Percentiles rank a stretch among this genome's conserved stretches.
phyloP scores from a whole-genome alignment of 2,888 invertebrate genomes.

The Mimumesa dahlbomi region DNA sequence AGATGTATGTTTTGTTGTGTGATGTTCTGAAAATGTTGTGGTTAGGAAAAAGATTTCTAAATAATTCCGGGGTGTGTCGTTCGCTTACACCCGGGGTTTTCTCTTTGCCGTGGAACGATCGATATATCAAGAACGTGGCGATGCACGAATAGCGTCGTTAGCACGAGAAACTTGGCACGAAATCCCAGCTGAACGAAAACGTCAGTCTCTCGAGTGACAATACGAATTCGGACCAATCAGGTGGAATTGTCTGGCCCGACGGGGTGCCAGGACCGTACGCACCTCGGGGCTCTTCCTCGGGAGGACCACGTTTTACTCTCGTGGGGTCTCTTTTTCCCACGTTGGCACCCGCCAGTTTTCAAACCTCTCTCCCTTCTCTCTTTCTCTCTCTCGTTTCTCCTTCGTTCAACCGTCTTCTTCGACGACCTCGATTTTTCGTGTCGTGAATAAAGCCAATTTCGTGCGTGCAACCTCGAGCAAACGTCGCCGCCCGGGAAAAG shows the following conservation, averaged over 20 bases:
- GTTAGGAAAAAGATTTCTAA: conserved; percentile 36
- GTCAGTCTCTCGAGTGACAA: conserved; percentile 64
- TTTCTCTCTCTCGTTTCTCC: not conserved
- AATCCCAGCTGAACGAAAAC: conserved; percentile 62
- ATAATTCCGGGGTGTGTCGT: conserved; percentile 48
- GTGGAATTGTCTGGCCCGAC: conserved; percentile 76
- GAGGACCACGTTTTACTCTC: conserved; percentile 41
- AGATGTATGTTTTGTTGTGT: no score
- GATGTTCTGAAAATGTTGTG: no score
- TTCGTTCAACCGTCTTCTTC: not conserved
- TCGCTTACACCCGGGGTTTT: not conserved
- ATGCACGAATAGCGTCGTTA: conserved; percentile 68
- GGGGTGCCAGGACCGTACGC: conserved; percentile 65
- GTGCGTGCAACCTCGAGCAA: conserved; percentile 21
- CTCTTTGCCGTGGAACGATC: conserved; percentile 52
- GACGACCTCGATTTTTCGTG: conserved; percentile 34
- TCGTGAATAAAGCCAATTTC: conserved; percentile 53
- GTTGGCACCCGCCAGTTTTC: conserved; percentile 62
- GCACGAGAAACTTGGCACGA: conserved; percentile 58
- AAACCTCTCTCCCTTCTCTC: conserved; percentile 7
- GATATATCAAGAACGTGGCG: conserved; percentile 63
- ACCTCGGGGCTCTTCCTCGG: conserved; percentile 47
- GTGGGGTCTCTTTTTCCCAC: conserved; percentile 68
- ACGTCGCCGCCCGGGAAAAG: conserved; percentile 1
- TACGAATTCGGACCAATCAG: conserved; percentile 77